Evolutionary conservation across 1,140 invertebrate genomes (phyloP).

Genomic region (Calliphora vicina): DNA sequence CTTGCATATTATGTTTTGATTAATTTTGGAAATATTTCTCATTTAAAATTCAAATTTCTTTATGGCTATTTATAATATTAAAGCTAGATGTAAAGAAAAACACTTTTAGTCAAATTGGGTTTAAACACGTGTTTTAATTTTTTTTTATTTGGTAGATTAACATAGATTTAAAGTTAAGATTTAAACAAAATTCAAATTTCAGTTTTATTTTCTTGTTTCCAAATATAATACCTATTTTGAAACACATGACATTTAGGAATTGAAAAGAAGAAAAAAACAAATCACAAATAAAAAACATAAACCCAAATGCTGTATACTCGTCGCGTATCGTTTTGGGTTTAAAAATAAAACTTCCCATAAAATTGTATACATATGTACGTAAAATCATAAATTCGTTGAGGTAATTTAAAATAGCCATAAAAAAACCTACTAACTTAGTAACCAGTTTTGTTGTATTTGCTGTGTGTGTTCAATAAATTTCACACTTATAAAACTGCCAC

Average conservation of each 20-base stretch:
- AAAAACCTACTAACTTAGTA: slow-evolving; percentile 3
- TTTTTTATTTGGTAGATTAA: background rate
- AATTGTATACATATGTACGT: background rate
- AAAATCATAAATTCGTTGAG: background rate
- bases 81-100: no score
- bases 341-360: background rate
- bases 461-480: background rate
- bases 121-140: background rate
- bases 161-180: background rate
- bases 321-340: background rate
- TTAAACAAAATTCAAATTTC: background rate
- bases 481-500: slow-evolving; percentile 10
- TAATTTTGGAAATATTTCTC: no score
- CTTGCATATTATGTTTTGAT: no score
- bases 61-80: no score
- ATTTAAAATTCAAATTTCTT: no score
- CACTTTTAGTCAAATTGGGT: background rate
- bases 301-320: no score
- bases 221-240: background rate
- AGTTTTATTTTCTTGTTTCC: background rate
- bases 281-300: no score
- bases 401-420: background rate
- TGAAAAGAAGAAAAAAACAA: background rate
- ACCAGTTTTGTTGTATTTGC: background rate
- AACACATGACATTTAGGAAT: background rate